Evolutionary conservation across 2,113 vertebrate genomes (phyloP), one percentile per base, ranked within the genome.

Genomic region (Piaya cayana): DNA sequence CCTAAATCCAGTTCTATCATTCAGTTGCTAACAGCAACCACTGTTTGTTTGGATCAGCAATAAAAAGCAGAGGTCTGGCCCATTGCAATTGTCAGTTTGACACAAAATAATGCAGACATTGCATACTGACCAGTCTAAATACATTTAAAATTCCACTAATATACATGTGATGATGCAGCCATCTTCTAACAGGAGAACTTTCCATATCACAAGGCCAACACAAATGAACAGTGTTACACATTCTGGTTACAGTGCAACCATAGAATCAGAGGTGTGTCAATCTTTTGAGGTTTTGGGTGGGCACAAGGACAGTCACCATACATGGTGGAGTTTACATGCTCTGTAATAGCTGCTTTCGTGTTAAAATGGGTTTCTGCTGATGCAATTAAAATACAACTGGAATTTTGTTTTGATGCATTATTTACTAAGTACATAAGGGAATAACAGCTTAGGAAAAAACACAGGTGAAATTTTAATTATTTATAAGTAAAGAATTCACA

Each of bases 1-100:
- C 80, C 55, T 74, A 74, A 90, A 79, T 50, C 11, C 0, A 1
- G 18, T 85, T 95, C 63, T 75, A 43, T 42, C 37, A 27, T 90
- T 85, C 50, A 69, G 63, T 91, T 91, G 68, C 62, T 82, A 80
- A 82, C 13, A 85, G 37, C 63, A 93, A 79, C 69, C 42, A 49
- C 49, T 80, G 7, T 59, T 94, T 86, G 26, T 88, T 83, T 90
- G 71, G 76, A 83, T 39, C 18, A 37, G 29, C 50, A 77, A 50
- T 39, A 86, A 82, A 91, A 90, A 56, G 2, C 27, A 49, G 21
- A 4, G 4, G 5, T 68, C 80, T 7, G 4, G 49, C 42, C 50
- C 32, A 79, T 0, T 65, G 19, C 17, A 91, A 25, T 16, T 36
- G 19, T 20, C n/a, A 56, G 27, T 83, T 53, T 8, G 37, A 92